Percentiles rank a stretch among this genome's conserved stretches.
phyloP scores from a whole-genome alignment of 2,113 vertebrate genomes.

The Ammospiza caudacuta region DNA sequence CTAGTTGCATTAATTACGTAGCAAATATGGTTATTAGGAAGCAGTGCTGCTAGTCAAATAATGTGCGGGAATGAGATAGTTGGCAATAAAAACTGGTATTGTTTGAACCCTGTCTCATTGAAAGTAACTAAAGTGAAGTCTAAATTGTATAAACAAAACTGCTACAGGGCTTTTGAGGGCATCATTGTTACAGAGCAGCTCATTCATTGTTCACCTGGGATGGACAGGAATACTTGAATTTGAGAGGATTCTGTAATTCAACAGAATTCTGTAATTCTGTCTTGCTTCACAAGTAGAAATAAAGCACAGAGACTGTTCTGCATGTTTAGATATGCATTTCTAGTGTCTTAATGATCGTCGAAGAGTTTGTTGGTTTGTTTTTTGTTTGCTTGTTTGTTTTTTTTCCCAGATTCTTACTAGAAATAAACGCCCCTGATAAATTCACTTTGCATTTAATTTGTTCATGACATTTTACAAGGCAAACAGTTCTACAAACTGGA shows the following conservation, averaged over 20 bases:
- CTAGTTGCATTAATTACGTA: not conserved
- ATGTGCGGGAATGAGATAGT: not conserved
- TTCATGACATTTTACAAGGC: not conserved
- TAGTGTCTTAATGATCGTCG: not conserved
- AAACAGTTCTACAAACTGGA: not conserved
- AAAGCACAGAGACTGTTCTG: not conserved
- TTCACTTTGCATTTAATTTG: not conserved
- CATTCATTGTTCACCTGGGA: not conserved
- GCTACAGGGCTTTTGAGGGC: not conserved
- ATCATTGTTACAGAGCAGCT: not conserved
- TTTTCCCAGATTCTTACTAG: not conserved
- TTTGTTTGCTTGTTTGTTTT: not conserved
- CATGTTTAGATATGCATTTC: not conserved
- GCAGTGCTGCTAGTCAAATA: not conserved
- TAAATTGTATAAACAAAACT: not conserved
- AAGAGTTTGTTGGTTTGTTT: not conserved
- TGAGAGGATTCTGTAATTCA: not conserved
- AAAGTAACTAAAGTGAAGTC: not conserved
- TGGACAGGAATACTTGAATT: not conserved
- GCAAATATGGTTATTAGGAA: not conserved
- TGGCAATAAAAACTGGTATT: not conserved
- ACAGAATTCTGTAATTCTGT: not conserved
- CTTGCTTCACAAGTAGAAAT: not conserved
- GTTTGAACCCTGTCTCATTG: not conserved
- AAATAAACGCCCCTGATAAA: not conserved